Evolutionary conservation across 2,888 invertebrate species (phyloP), one percentile per base, ranked within the genome.

Genomic region (Chrysotoxum bicinctum): DNA sequence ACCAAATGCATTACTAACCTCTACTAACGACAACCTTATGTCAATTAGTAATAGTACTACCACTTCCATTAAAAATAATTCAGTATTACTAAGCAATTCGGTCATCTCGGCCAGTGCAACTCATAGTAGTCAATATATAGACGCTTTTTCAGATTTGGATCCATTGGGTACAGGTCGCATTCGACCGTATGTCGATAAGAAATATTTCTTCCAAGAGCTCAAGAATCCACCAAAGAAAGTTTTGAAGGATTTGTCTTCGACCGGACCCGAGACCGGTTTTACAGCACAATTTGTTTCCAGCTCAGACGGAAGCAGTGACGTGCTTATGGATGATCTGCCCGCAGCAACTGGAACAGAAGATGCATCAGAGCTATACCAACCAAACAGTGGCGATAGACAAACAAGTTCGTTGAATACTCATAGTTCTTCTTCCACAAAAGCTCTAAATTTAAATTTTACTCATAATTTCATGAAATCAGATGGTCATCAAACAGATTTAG

Each of bases 221-320:
- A 98, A 98, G 93, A 97, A 98, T 93, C 98, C 98, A 88, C 97
- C 97, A 89, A 97, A 97, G 93, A 97, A 97, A 93, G 96, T 96
- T 87, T 94, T 98, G 89, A 97, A 97, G 93, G 98, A 98, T 92
- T 93, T 98, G 52, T 91, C 92, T 3, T 64, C 64, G 26, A 21
- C 66, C 90, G 92, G 78, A 23, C 60, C 85, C 0, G 85, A 85
- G 16, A 77, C 85, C 8, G 68, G 76, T 52, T 85, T 85, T 32
- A 66, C 74, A 9, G 79, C 83, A 74, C 79, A 83, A 69, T 87
- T 83, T 60, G 62, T 70, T 52, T 72, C 84, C 37, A 75, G 62
- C 21, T 70, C 85, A 8, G 86, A 82, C 48, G 86, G 75, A 56
- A 79, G 62, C 72, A 81, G 70, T 21, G 81, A 78, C 48, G 85